These are phyloP conservation scores for Prolemur simus DNA, from an alignment of 2,113 vertebrate genomes.

Conservation along the genomic window DNA sequence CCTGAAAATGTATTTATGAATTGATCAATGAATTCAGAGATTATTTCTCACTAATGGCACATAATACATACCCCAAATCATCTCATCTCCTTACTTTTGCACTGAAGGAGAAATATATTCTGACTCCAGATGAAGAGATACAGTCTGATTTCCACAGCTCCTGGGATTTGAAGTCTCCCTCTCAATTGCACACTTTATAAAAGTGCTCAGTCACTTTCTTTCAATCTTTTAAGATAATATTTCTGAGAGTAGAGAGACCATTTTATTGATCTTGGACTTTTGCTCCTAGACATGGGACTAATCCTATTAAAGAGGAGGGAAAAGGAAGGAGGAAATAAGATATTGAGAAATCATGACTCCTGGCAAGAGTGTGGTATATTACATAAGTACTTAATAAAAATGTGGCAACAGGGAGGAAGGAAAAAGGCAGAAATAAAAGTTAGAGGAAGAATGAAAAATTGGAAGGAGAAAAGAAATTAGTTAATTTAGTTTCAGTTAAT, in stretches of 20 bases:
- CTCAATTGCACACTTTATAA: neutral
- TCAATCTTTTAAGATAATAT: neutral
- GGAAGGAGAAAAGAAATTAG: neutral
- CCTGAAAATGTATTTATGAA: neutral
- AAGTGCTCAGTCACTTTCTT: neutral
- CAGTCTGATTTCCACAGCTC: neutral
- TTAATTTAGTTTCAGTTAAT: neutral
- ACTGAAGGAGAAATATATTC: neutral
- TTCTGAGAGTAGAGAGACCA: neutral
- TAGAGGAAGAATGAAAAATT: neutral
- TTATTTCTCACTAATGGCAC: neutral
- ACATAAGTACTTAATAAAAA: neutral
- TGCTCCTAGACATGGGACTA: slow-evolving; percentile 5
- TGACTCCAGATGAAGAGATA: neutral
- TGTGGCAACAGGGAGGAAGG: neutral
- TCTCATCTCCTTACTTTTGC: neutral
- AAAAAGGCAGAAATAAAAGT: neutral
- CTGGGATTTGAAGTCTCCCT: neutral
- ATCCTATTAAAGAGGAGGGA: neutral
- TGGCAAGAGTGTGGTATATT: neutral
- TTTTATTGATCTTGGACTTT: slow-evolving; percentile 28
- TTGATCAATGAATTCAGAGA: neutral
- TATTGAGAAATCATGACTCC: neutral
- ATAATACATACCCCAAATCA: neutral
- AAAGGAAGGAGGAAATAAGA: neutral